Base-by-base conservation (phyloP, 2,113 vertebrate species). In the human (Homo sapiens) region DNA sequence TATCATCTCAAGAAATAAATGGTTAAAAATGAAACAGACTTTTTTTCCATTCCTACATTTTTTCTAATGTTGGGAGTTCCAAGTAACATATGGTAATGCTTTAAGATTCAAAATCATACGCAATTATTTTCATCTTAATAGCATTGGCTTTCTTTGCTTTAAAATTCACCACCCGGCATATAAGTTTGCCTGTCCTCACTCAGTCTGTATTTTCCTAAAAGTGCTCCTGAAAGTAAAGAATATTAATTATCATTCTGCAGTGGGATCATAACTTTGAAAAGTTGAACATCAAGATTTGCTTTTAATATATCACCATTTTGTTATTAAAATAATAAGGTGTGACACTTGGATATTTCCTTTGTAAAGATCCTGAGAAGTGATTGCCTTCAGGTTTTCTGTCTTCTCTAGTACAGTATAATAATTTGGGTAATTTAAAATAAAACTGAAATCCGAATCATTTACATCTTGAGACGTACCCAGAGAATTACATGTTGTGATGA, bases 1-100 rank as follows among this genome's bases (percentile, higher is more conserved):
- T 20, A 78, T 35, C 82, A 50, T 94, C 32, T 95, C 79, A 90
- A 93, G 52, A 92, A 95, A 88, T 64, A 88, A 96, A 81, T 75
- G 59, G 80, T 91, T 97, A 96, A 72, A 97, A 94, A 94, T 68
- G 40, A 95, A 95, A 91, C 25, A 50, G 5, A 4, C 43, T 84
- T 89, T 64, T 81, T 83, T 94, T 78, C 50, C 32, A 95, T 75
- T 90, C 84, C 93, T 76, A 40, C 45, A 55, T 88, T 84, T 97
- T 95, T 96, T 83, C 86, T 89, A 80, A 84, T 48, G 55, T 85
- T 79, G 32, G 50, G 75, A 90, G 45, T 95, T n/a, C 87, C 81
- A 93, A 94, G 50, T 93, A 97, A 89, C 96, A 96, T 89, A 93
- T 97, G 90, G 88, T 75, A 97, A 92, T 95, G 52, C 89, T 97